Conservation (phyloP, 2,797 vertebrate species). For the Hylomyscus alleni region DNA sequence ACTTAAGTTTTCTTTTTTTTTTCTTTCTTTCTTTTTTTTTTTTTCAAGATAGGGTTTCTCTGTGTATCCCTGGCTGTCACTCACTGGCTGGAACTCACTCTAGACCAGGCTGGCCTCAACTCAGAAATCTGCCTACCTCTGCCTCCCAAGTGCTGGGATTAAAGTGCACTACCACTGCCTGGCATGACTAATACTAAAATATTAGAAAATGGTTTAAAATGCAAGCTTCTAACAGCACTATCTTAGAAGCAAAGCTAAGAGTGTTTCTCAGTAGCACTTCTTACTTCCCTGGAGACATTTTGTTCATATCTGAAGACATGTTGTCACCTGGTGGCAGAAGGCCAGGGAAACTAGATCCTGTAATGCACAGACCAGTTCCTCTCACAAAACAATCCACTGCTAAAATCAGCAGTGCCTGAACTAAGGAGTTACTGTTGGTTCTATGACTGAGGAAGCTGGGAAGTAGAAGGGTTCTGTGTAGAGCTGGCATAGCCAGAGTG, state of each 20-base stretch:
- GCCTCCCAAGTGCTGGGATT: too few species aligned
- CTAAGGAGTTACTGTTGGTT: neutral
- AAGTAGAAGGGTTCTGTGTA: neutral
- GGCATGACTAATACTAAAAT: neutral
- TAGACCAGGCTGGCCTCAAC: too few species aligned
- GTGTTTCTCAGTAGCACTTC: neutral
- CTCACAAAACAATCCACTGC: neutral
- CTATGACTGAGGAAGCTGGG: neutral
- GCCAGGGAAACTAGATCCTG: neutral
- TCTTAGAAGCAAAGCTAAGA: constrained; percentile 19
- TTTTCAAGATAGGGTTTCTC: too few species aligned
- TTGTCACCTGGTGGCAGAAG: neutral
- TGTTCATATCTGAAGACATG: neutral
- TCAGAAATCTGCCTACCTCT: too few species aligned
- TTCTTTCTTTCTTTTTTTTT: too few species aligned
- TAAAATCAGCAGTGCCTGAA: neutral
- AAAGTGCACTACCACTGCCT: too few species aligned
- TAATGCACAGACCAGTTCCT: neutral
- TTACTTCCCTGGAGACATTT: neutral
- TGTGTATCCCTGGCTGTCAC: too few species aligned
- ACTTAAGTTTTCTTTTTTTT: neutral
- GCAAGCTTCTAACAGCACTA: neutral
- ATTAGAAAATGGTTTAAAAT: neutral
- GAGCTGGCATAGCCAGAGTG: neutral
- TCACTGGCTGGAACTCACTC: too few species aligned